Conservation (phyloP, 2,113 vertebrate genomes). For the Apodemus sylvaticus region DNA sequence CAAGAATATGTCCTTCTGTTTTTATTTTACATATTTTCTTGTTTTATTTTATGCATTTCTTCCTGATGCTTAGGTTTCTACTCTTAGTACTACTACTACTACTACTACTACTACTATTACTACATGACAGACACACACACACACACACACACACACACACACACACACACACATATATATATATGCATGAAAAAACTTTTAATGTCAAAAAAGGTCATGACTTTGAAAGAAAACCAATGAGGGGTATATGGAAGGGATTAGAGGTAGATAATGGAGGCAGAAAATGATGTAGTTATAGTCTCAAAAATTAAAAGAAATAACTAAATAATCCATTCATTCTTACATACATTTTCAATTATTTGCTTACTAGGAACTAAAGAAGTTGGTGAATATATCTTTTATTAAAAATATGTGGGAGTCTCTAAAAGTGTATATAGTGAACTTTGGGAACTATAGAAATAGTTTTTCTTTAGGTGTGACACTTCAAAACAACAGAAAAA, state of each 20-base stretch:
- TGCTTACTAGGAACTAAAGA: background rate
- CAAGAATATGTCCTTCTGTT: background rate
- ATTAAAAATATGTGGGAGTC: background rate
- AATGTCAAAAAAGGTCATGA: background rate
- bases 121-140: no score
- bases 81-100: background rate
- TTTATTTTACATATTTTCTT: background rate
- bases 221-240: background rate
- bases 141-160: no score
- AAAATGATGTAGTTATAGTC: background rate
- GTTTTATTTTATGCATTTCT: background rate
- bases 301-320: background rate
- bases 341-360: background rate
- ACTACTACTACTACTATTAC: no score
- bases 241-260: background rate
- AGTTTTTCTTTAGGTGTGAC: background rate
- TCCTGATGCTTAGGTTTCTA: background rate
- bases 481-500: background rate
- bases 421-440: background rate
- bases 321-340: background rate
- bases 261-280: background rate
- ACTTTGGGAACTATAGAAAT: background rate
- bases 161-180: no score
- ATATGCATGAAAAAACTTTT: background rate
- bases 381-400: background rate